Evolutionary conservation across 2,797 vertebrate species (phyloP), one percentile per base, ranked within the genome.

Genomic region (Lepilemur septentrionalis): DNA sequence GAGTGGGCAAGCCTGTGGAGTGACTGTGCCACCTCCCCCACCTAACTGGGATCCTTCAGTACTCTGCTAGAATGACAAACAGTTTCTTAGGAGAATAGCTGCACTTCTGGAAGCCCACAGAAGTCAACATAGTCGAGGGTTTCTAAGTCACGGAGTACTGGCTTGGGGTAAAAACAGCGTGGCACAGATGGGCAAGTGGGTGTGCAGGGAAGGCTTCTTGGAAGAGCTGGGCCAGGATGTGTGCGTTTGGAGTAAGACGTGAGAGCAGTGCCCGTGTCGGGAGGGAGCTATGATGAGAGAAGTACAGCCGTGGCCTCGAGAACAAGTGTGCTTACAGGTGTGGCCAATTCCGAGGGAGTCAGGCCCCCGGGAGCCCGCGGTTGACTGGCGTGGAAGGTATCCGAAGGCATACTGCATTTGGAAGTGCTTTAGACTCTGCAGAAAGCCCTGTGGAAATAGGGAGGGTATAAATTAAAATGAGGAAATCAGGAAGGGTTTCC

Each of bases 231-330:
- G 7, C 2, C 41, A 46, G 79, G 43, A 11, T 14, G 25, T 28
- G 1, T 43, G 20, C 43, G 14, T 67, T 30, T 35, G 46, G 28
- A 23, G 50, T 88, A 43, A 46, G 48, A 55, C 41, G 32, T 30
- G 12, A 83, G 46, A 20, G 1, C 6, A 12, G 46, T 20, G 28
- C 23, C 17, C 35, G n/a, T n/a, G 22, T 9, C 8, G 12, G 55
- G 20, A 83, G 15, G n/a, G 22, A 43, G 67, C 25, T 48, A 15
- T 9, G 7, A 18, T 67, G 38, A 73, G 20, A 30, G 79, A 65
- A 61, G 22, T 9, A 2, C 4, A 9, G 4, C 14, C 0, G 2
- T 10, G 25, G 32, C 46, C 38, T 3, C 0, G 1, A 57, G 32
- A 59, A 50, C 30, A 41, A 1, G 11, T 41, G 10, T 9, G 18